Evolutionary conservation across 2,888 invertebrate genomes (phyloP).

Genomic region (Gari tellinella): DNA sequence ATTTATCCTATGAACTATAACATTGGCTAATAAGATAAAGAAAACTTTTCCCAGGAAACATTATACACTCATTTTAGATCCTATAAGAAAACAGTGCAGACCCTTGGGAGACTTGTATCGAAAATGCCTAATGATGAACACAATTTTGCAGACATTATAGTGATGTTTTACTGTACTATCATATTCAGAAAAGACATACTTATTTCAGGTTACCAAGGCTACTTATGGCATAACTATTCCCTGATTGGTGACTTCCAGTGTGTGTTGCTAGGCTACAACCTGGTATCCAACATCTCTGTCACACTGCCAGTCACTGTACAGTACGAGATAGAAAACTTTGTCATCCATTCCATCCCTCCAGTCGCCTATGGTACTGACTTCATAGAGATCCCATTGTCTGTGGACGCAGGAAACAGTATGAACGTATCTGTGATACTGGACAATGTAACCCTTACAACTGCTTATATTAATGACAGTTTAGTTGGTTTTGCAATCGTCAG

Average conservation of each 20-base stretch:
- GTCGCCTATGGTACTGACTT: conserved; percentile 39
- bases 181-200: not conserved
- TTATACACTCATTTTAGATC: too few relatives aligned
- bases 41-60: too few relatives aligned
- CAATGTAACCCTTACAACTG: conserved; percentile 29
- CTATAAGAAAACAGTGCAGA: too few relatives aligned
- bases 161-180: not conserved
- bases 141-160: too few relatives aligned
- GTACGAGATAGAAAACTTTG: conserved; percentile 34
- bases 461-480: conserved; percentile 25
- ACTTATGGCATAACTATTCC: conserved; percentile 35
- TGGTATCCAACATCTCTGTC: conserved; percentile 23
- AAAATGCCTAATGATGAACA: too few relatives aligned
- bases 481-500: conserved; percentile 34
- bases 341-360: conserved; percentile 36
- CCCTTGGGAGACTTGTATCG: too few relatives aligned
- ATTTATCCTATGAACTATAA: too few relatives aligned
- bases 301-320: conserved; percentile 1
- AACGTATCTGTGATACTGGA: conserved; percentile 36
- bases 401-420: conserved; percentile 30
- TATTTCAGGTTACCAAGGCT: conserved; percentile 28
- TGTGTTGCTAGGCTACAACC: conserved; percentile 32
- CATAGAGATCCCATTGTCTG: conserved; percentile 28
- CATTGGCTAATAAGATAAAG: too few relatives aligned
- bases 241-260: conserved; percentile 27